Conservation (phyloP, 2,888 invertebrate genomes). For the Dryobotodes eremita region DNA sequence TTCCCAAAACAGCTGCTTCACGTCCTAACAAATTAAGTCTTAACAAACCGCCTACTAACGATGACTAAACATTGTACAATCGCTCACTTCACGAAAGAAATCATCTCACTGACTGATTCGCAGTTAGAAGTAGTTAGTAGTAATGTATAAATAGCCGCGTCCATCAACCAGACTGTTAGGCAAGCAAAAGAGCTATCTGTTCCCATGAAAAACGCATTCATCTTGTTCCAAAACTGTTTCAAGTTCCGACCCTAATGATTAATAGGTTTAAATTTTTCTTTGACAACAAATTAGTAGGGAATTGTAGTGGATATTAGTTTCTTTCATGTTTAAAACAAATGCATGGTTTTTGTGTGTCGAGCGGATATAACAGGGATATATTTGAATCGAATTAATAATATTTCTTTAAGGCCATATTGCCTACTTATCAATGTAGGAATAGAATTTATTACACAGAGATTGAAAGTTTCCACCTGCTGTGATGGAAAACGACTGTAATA, state of each 20-base stretch:
- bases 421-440: background rate
- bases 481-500: background rate
- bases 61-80: slow-evolving; percentile 37
- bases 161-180: slow-evolving; percentile 52
- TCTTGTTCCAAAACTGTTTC: slow-evolving; percentile 37
- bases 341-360: slow-evolving; percentile 24
- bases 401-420: slow-evolving; percentile 18
- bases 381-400: slow-evolving; percentile 42
- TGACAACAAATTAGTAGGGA: slow-evolving; percentile 30
- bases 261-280: slow-evolving; percentile 48
- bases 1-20: slow-evolving; percentile 1
- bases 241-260: slow-evolving; percentile 33
- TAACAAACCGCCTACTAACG: background rate
- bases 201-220: slow-evolving; percentile 57
- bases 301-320: slow-evolving; percentile 7
- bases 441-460: slow-evolving; percentile 3
- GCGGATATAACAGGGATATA: background rate
- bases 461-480: background rate
- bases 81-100: slow-evolving; percentile 18
- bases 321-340: slow-evolving; percentile 11
- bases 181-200: slow-evolving; percentile 30
- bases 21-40: slow-evolving; percentile 10
- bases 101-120: slow-evolving; percentile 43
- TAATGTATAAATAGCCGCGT: slow-evolving; percentile 52
- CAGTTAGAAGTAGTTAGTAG: slow-evolving; percentile 38